Evolutionary conservation across 2,113 vertebrate genomes (phyloP), one percentile per base, ranked within the genome.

Genomic region (Ciconia boyciana): DNA sequence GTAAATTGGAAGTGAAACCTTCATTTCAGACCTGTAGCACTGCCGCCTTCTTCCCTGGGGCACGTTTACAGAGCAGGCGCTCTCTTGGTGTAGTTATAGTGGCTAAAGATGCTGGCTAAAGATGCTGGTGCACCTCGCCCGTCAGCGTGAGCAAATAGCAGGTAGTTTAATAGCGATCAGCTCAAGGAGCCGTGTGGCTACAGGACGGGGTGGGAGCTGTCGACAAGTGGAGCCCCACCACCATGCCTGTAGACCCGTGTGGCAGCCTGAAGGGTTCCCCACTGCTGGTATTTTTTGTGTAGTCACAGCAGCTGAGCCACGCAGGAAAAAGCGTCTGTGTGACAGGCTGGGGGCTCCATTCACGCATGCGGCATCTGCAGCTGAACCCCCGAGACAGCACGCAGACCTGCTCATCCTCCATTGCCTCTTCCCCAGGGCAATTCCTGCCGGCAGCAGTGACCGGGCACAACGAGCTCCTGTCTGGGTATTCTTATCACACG

Each of bases 131-230:
- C 10, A 17, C 46, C 46, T 28, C 55, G 1, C 43, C 84, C 2
- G 1, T 8, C 3, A 4, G 19, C 52, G 2, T 0, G 36, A 62
- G 44, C 54, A 8, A 26, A 6, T 1, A 13, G n/a, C 61, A 8
- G 24, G 31, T 4, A 6, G 51, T 11, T 16, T 22, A 14, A 22
- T 1, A 24, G 32, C 16, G 4, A 24, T 3, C 65, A 14, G 55
- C 48, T 22, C 21, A 14, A 34, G 39, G 65, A 39, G 46, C 39
- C 24, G 1, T 2, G 26, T 4, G 55, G 48, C 65, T 34, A 2
- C 22, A 8, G 48, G 26, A 2, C 1, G 13, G 39, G 28, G 39
- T 21, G 54, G 36, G 65, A 69, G 74, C 48, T 39, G 46, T 21
- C 6, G 19, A 0, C 6, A 8, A 18, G 71, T 0, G 41, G 55